Conservation (phyloP, 2,888 invertebrate species). For the Syrphus vitripennis region DNA sequence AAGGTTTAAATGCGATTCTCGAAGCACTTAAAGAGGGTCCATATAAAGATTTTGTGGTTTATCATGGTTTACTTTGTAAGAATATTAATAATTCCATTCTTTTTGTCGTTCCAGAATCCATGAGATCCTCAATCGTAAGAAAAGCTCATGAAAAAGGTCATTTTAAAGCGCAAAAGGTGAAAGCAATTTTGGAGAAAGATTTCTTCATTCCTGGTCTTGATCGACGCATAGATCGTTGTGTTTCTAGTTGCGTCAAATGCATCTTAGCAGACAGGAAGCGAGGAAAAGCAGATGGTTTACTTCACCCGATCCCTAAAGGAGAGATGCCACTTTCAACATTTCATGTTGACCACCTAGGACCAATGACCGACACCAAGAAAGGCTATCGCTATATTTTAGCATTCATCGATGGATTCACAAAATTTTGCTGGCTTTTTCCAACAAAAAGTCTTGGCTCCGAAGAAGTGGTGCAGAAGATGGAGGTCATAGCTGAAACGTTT, state of each 20-base stretch:
- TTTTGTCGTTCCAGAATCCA: conserved; percentile 66
- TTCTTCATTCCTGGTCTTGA: conserved; percentile 23
- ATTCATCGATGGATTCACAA: conserved; percentile 72
- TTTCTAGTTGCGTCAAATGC: conserved; percentile 44
- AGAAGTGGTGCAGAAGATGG: no score
- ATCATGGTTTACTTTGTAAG: conserved; percentile 34
- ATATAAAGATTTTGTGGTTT: conserved; percentile 17
- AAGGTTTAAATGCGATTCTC: conserved; percentile 23
- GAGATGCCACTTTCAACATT: conserved; percentile 74
- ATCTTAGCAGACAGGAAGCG: no score
- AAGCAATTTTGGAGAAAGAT: conserved; percentile 41
- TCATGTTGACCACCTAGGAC: conserved; percentile 77
- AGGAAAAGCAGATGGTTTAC: conserved; percentile 76
- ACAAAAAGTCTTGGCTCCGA: not conserved
- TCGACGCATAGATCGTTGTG: conserved; percentile 10
- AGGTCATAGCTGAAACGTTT: conserved; percentile 11
- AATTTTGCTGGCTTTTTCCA: not conserved
- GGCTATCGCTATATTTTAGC: conserved; percentile 76
- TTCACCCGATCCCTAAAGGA: conserved; percentile 76
- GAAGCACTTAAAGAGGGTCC: conserved; percentile 4
- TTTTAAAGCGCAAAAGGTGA: conserved; percentile 54
- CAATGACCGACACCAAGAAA: conserved; percentile 71
- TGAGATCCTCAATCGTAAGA: conserved; percentile 47
- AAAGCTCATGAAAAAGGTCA: conserved; percentile 63
- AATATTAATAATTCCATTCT: conserved; percentile 8